These are phyloP conservation scores for Larimichthys polyactis DNA, from an alignment of 2,113 vertebrate genomes.

Conservation along the genomic window DNA sequence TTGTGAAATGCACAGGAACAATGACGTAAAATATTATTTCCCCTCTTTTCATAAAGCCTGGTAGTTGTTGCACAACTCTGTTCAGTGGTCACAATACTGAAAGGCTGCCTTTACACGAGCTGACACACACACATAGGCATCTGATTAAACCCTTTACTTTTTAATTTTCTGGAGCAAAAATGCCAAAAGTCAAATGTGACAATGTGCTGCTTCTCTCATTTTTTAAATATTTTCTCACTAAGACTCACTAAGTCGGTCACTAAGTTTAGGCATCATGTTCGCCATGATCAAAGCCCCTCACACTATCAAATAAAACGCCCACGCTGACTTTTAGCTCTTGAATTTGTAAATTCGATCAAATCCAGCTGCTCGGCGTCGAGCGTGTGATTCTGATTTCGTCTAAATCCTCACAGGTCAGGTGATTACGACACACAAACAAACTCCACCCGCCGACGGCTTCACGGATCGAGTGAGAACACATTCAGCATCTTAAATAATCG, in stretches of 20 bases:
- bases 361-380: background rate
- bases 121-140: too few species aligned
- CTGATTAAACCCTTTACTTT: too few species aligned
- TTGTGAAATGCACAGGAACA: slow-evolving; percentile 25
- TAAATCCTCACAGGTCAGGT: slow-evolving; percentile 28
- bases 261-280: too few species aligned
- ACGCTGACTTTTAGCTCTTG: background rate
- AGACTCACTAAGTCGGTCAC: background rate
- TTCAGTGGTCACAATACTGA: background rate
- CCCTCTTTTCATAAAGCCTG: background rate
- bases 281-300: background rate
- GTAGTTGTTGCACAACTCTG: slow-evolving; percentile 6
- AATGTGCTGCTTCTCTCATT: background rate
- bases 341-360: background rate
- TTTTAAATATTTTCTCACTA: background rate
- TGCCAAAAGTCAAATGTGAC: background rate
- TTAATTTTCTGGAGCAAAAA: too few species aligned
- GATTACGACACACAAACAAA: slow-evolving; percentile 10
- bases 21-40: slow-evolving; percentile 25
- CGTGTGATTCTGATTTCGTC: slow-evolving; percentile 38
- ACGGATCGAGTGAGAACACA: background rate
- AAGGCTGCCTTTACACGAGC: too few species aligned
- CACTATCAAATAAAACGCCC: too few species aligned
- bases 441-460: background rate
- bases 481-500: background rate